phyloP scores from a whole-genome alignment of 2,113 vertebrate genomes.

The Hassar affinis region DNA sequence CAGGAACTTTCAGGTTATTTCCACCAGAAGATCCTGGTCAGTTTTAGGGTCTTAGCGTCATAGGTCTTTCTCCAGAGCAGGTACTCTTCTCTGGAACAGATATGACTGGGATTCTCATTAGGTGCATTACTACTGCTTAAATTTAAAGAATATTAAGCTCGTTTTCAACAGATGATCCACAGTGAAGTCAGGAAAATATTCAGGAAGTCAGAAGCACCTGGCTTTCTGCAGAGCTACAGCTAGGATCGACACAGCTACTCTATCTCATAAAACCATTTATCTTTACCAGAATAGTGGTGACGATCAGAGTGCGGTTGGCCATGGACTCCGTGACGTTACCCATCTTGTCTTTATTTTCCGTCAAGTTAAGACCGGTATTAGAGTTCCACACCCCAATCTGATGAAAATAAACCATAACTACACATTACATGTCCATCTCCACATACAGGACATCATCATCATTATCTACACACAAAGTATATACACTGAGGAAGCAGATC shows the following conservation, averaged over 20 bases:
- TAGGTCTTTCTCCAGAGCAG: not conserved
- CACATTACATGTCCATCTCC: not conserved
- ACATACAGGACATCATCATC: no score
- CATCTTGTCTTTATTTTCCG: constrained; percentile 82
- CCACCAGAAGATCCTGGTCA: not conserved
- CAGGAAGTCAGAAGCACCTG: no score
- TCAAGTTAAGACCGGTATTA: constrained; percentile 93
- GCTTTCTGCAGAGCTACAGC: not conserved
- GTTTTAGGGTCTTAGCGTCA: not conserved
- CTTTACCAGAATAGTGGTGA: constrained; percentile 96
- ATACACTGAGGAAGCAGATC: no score
- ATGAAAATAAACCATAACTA: not conserved
- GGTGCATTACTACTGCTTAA: not conserved
- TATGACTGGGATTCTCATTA: not conserved
- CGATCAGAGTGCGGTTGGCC: constrained; percentile 91
- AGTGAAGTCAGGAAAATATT: no score
- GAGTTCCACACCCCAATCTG: constrained; percentile 98
- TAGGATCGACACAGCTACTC: not conserved
- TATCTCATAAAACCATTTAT: not conserved
- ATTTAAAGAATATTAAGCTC: not conserved
- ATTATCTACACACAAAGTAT: not conserved
- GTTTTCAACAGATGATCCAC: not conserved
- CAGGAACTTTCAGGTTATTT: not conserved
- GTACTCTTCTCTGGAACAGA: not conserved
- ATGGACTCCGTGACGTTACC: constrained; percentile 88